These are phyloP conservation scores for Tribolium castaneum DNA, from an alignment of 1,140 invertebrate genomes.

Conservation along the genomic window DNA sequence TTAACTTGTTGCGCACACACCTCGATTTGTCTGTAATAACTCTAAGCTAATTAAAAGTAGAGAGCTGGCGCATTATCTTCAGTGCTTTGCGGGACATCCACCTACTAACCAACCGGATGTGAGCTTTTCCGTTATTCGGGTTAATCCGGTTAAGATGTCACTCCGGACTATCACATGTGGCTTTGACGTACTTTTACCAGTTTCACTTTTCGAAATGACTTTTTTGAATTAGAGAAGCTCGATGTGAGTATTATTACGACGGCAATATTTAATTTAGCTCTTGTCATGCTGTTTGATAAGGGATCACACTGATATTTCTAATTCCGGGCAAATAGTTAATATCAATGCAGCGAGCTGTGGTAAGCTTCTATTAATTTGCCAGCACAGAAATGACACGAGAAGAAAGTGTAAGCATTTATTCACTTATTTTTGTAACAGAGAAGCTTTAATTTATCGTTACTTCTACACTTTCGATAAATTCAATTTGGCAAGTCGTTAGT, in stretches of 20 bases:
- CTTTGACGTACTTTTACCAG: background rate
- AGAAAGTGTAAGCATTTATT: background rate
- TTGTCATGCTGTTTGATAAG: constrained; percentile 8
- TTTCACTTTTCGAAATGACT: background rate
- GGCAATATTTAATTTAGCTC: constrained; percentile 4
- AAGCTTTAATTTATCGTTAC: background rate
- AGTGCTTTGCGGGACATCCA: constrained; percentile 26
- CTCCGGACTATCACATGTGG: background rate
- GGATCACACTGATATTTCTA: background rate
- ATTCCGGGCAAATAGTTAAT: background rate
- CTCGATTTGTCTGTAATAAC: constrained; percentile 20
- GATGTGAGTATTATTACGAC: background rate
- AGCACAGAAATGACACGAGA: background rate
- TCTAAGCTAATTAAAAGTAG: constrained; percentile 23
- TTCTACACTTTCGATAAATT: background rate
- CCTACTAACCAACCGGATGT: background rate
- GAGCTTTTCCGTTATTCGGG: background rate
- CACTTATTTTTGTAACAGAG: background rate
- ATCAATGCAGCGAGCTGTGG: background rate
- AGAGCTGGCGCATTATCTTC: background rate
- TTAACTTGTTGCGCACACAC: constrained; percentile 24
- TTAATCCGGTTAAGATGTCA: constrained; percentile 20
- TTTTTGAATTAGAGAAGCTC: background rate
- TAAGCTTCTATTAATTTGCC: background rate
- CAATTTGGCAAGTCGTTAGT: constrained; percentile 3